Evolutionary conservation across 2,888 invertebrate genomes (phyloP), one percentile per base, ranked within the genome.

Genomic region (Augiades crinisus): DNA sequence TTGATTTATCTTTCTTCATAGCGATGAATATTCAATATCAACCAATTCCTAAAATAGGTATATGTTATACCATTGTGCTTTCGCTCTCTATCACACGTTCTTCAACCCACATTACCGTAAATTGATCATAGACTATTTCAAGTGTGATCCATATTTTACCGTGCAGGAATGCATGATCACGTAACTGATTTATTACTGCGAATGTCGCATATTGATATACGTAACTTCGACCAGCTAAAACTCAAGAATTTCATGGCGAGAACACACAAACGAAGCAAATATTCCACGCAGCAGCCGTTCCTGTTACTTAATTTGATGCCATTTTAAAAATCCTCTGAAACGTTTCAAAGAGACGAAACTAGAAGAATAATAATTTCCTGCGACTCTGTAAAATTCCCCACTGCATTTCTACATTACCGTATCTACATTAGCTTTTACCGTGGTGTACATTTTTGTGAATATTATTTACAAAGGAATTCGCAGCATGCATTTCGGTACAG

Each of bases 141-240:
- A 21, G 14, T 22, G 8, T 22, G 38, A 38, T 22, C 38, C 13
- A 50, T 45, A 54, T 59, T 57, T 54, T 44, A 59, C 53, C n/a
- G n/a, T n/a, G n/a, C n/a, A n/a, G n/a, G n/a, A n/a, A n/a, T n/a
- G n/a, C n/a, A n/a, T n/a, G n/a, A n/a, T n/a, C 27, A 38, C 47
- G 17, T 36, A 37, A 47, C 40, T 22, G 50, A 33, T 24, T 38
- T 56, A 54, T 49, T 54, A 53, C 50, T 49, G 46, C 43, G 37
- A 46, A 45, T 30, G 19, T 44, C 45, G 40, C 54, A 55, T 52
- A 55, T 36, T 19, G n/a, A n/a, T n/a, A n/a, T n/a, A n/a, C n/a
- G n/a, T n/a, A n/a, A n/a, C n/a, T n/a, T n/a, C n/a, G n/a, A n/a
- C n/a, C n/a, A n/a, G n/a, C n/a, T n/a, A n/a, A n/a, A n/a, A n/a